Evolutionary conservation across 2,113 vertebrate species (phyloP), one percentile per base, ranked within the genome.

Genomic region (Lampris megalopsis): DNA sequence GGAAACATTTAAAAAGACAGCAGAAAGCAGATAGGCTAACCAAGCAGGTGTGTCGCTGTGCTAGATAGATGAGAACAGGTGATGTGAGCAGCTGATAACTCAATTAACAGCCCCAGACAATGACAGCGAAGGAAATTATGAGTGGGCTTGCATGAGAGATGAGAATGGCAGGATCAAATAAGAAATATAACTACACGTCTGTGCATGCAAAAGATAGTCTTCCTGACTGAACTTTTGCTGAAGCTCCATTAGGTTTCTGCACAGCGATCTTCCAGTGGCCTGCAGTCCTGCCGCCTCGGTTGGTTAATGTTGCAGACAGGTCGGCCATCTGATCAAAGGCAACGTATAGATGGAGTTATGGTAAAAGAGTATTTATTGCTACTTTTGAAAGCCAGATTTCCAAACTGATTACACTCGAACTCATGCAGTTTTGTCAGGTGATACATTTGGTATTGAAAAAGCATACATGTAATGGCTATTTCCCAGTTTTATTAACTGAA

Each of bases 191-290:
- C 24, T 24, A 24, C 24, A 24, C 24, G 24, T 24, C 24, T 24
- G 24, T 24, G 24, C 24, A 24, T 24, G 24, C 24, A 24, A 24
- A 24, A 24, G 24, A 24, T 24, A 24, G 24, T 24, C 24, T 24
- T 24, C 24, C 24, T 24, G 24, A 24, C 24, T 24, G 24, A 24
- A 24, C 24, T 24, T 24, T 24, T 24, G 24, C 24, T 24, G 24
- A 24, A 24, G 24, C 24, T 24, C 69, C 1, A 68, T 74, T 66
- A 59, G 72, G 72, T 86, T 89, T 81, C 86, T 86, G 74, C 70
- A 68, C 81, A 79, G 79, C 75, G 78, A 86, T 77, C 81, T 84
- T 86, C 87, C 90, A 76, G 63, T 77, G 64, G 77, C 73, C 68
- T 82, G 83, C 61, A 62, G 78, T 73, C 1, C 59, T 70, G 59